Conservation (phyloP, 2,888 invertebrate species). For the Phania funesta region DNA sequence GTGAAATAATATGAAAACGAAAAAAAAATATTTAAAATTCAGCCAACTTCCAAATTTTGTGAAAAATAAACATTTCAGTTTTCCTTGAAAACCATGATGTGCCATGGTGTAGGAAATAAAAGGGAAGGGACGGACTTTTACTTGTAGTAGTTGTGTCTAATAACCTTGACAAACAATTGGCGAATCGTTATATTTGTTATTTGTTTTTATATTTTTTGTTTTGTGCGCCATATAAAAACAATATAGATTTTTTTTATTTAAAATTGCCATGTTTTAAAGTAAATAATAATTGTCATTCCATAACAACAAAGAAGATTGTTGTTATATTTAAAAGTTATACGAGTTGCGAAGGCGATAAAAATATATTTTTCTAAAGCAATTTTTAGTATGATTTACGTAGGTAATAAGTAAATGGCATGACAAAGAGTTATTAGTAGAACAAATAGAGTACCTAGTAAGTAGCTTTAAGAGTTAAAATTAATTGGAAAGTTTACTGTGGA, state of each 20-base stretch:
- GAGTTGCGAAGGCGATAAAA: conserved; percentile 21
- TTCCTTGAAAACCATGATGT: conserved; percentile 11
- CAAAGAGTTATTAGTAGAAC: neutral
- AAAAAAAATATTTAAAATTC: neutral
- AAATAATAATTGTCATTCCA: conserved; percentile 12
- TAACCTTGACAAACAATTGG: conserved; percentile 58
- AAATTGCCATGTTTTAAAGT: conserved; percentile 37
- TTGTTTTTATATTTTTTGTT: neutral
- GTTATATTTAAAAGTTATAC: conserved; percentile 14
- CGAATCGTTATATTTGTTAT: neutral
- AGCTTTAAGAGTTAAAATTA: neutral
- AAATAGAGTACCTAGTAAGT: neutral
- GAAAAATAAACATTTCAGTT: conserved; percentile 1
- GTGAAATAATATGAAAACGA: neutral
- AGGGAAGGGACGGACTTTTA: neutral
- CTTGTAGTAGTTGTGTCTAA: neutral
- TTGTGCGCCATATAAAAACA: conserved; percentile 11
- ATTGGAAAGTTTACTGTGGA: neutral
- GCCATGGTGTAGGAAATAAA: conserved; percentile 15
- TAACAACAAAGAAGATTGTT: neutral
- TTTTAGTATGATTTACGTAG: conserved; percentile 18
- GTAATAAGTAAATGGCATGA: conserved; percentile 32
- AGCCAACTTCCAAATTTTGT: conserved; percentile 8
- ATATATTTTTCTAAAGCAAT: conserved; percentile 24
- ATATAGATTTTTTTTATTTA: conserved; percentile 4